These are phyloP conservation scores for Epistrophe eligans DNA, from an alignment of 2,888 invertebrate genomes.

Conservation along the genomic window DNA sequence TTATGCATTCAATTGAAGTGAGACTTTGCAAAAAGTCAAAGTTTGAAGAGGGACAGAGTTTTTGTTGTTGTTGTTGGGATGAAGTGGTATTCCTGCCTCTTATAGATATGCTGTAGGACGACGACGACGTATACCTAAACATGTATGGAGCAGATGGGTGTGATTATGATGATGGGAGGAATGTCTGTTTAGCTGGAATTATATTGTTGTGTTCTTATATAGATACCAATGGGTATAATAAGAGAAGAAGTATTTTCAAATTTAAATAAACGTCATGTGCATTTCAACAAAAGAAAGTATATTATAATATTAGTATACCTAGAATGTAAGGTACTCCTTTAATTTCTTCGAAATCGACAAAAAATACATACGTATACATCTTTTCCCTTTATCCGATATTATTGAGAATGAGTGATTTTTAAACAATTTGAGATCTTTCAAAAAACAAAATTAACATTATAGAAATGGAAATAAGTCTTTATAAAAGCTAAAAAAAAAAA, in stretches of 20 bases:
- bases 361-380: not conserved
- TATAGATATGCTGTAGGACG: not conserved
- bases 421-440: not conserved
- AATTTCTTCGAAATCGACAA: conserved; percentile 51
- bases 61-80: not conserved
- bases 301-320: conserved; percentile 45
- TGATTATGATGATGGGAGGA: conserved; percentile 41
- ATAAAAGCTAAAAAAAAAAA: too few species aligned
- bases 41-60: conserved; percentile 20
- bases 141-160: conserved; percentile 31
- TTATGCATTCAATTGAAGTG: conserved; percentile 48
- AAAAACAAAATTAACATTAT: not conserved
- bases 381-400: not conserved
- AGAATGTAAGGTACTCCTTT: conserved; percentile 18
- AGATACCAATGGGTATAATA: not conserved
- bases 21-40: conserved; percentile 59
- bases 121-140: too few species aligned
- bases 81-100: conserved; percentile 1
- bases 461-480: too few species aligned
- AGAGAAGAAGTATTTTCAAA: conserved; percentile 46
- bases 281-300: conserved; percentile 55
- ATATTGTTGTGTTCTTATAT: not conserved
- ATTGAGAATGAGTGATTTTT: not conserved
- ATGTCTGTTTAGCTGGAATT: conserved; percentile 20
- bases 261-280: conserved; percentile 72